Conservation (phyloP, 2,113 vertebrate species). For the Tympanuchus pallidicinctus region DNA sequence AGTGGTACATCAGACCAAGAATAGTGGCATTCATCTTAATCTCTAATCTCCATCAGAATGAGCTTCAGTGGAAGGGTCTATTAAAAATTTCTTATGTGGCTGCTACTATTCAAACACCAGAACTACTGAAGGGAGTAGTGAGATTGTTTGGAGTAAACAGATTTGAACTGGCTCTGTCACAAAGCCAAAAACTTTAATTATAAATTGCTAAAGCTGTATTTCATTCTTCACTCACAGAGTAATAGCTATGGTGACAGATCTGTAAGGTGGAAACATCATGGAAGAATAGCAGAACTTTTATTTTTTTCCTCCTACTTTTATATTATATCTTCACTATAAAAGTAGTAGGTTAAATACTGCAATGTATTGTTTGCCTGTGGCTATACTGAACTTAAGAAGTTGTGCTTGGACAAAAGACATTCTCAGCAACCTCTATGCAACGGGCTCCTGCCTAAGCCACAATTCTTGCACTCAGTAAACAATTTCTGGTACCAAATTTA, state of each 20-base stretch:
- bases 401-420: background rate
- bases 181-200: background rate
- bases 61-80: background rate
- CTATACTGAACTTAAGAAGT: background rate
- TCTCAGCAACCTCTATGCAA: background rate
- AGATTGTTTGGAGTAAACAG: background rate
- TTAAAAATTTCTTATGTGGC: background rate
- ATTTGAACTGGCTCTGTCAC: background rate
- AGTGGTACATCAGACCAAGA: background rate
- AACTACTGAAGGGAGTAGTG: background rate
- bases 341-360: background rate
- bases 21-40: background rate
- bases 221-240: background rate
- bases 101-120: background rate
- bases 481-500: background rate
- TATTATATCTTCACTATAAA: background rate
- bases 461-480: background rate
- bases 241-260: background rate
- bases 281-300: background rate
- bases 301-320: background rate
- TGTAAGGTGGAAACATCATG: background rate
- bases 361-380: accelerated
- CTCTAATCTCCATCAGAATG: background rate
- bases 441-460: background rate
- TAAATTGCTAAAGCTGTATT: background rate